Base-by-base conservation (phyloP, 2,888 invertebrate genomes). In the Drosophila trichaetosa region DNA sequence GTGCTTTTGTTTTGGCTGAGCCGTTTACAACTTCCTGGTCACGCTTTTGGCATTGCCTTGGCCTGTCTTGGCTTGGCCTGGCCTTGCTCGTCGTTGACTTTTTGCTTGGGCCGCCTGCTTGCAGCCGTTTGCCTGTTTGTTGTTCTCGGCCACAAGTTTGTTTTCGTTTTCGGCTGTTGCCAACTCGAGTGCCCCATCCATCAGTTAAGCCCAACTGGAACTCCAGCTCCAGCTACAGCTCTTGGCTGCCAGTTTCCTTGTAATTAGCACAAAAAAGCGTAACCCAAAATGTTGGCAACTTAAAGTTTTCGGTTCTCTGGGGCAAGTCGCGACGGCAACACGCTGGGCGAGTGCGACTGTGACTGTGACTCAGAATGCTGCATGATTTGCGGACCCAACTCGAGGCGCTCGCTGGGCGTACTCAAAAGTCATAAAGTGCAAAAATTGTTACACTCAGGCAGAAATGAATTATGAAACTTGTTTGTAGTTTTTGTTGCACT, bases 381-480 rank as follows among this genome's bases (percentile, higher is more conserved):
- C 84, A 89, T 87, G 87, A 87, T 86, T 83, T 84, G 90, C 87
- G 72, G 69, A 72, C 79, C 66, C 59, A 67, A 70, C 64, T 80
- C 67, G 69, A 80, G 70, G 52, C 73, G 73, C 80, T 83, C 74
- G 83, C 81, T 72, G 83, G 64, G 88, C 90, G 86, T 79, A 88
- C 85, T 85, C 88, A 64, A 90, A 85, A 89, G 90, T 85, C 85
- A 88, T 85, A 85, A 85, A 85, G 85, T 86, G 89, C 85, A 90
- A 90, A 86, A 86, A 86, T 86, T 90, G 90, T 86, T 90, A 86
- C 90, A 90, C 90, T 86, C 85, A 86, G 87, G 89, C 85, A 88
- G 85, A 86, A 86, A 86, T 90, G 87, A 86, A 90, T 86, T 86
- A 86, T 86, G 85, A 86, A 86, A 86, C 83, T 86, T 88, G 80